These are phyloP conservation scores for Steatocranus sp. DNA, from an alignment of 2,797 vertebrate species.

Conservation along the genomic window DNA sequence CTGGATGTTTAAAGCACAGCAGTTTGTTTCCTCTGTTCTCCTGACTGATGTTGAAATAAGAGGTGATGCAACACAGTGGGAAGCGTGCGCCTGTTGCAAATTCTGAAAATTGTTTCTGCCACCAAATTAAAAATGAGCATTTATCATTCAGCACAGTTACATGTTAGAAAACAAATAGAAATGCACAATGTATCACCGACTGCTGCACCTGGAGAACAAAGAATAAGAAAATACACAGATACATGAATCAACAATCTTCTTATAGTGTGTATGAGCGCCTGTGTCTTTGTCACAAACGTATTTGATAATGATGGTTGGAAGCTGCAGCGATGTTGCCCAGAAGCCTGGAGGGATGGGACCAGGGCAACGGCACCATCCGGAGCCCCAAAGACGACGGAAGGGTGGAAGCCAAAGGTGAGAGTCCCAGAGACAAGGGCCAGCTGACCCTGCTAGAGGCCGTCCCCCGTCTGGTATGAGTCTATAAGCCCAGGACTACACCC, in stretches of 20 bases:
- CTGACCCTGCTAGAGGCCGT: not conserved
- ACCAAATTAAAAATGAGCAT: not conserved
- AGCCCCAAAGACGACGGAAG: not conserved
- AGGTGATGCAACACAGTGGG: not conserved
- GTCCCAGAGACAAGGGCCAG: not conserved
- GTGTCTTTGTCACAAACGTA: not conserved
- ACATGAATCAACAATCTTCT: not conserved
- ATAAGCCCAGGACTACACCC: not conserved
- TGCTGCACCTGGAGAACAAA: not conserved
- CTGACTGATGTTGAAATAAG: not conserved
- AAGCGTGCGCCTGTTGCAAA: not conserved
- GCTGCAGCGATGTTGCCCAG: not conserved
- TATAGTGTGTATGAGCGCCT: not conserved
- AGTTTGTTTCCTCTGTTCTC: not conserved
- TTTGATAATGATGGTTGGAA: not conserved
- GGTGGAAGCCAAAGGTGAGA: not conserved
- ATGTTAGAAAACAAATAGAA: not conserved
- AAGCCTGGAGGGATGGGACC: not conserved
- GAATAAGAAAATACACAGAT: not conserved
- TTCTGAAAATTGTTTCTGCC: not conserved
- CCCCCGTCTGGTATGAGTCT: not conserved
- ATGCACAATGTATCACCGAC: rapidly evolving
- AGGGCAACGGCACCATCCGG: not conserved
- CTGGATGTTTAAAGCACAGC: not conserved
- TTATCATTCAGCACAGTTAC: not conserved